Evolutionary conservation across 2,113 vertebrate species (phyloP).

Genomic region (Mobula hypostoma): DNA sequence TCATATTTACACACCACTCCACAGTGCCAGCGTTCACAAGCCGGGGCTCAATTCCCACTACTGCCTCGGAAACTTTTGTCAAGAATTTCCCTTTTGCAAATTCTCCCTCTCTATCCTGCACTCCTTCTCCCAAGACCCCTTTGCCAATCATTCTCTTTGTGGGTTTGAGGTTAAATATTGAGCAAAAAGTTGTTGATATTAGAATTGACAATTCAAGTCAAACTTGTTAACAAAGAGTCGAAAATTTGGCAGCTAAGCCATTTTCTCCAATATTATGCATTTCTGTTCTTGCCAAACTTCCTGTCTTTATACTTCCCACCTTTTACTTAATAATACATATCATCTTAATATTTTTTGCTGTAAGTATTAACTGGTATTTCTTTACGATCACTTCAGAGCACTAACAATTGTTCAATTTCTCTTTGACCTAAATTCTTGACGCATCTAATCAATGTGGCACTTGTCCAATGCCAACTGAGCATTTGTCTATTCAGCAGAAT

Average conservation of each 20-base stretch:
- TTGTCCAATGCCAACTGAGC: neutral
- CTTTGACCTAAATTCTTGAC: slow-evolving; percentile 13
- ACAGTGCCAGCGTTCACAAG: too few relatives aligned
- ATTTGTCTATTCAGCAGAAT: slow-evolving; percentile 4
- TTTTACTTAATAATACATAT: neutral
- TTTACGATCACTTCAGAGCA: neutral
- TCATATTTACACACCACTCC: neutral
- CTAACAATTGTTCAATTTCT: slow-evolving; percentile 1
- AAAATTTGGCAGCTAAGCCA: neutral
- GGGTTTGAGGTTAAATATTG: neutral
- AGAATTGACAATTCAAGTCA: neutral
- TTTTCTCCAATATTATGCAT: neutral
- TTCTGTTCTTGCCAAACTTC: neutral
- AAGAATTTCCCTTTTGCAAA: neutral
- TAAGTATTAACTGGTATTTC: neutral
- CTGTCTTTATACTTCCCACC: neutral
- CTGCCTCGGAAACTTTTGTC: too few relatives aligned
- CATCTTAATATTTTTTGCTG: neutral
- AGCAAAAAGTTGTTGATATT: neutral
- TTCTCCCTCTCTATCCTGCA: neutral
- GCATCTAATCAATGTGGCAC: neutral
- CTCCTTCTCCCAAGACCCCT: neutral
- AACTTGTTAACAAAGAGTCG: neutral
- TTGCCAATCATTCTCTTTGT: neutral
- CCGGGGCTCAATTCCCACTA: too few relatives aligned